phyloP scores from a whole-genome alignment of 2,797 vertebrate species.

The Apodemus agrarius region DNA sequence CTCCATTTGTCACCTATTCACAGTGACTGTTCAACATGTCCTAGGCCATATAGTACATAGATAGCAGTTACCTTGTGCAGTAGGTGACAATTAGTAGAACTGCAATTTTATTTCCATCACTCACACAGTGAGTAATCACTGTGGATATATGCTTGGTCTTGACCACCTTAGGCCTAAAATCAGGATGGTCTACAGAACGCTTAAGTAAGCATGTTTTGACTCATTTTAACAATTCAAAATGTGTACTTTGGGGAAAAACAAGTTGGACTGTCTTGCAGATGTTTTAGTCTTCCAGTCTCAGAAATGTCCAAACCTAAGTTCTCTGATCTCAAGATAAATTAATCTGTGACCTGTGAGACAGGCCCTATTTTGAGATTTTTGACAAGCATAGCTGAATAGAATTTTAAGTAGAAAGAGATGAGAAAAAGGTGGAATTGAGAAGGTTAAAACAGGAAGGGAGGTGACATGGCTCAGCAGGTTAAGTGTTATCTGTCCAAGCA shows the following conservation, averaged over 20 bases:
- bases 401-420: background rate
- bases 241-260: background rate
- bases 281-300: background rate
- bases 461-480: background rate
- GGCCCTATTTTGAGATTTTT: background rate
- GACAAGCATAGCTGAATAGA: background rate
- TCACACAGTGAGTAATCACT: background rate
- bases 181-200: background rate
- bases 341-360: background rate
- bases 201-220: background rate
- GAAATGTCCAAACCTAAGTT: background rate
- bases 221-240: background rate
- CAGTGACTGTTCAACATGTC: background rate
- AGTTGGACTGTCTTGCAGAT: background rate
- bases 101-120: background rate
- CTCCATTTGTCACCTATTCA: background rate
- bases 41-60: too few relatives aligned
- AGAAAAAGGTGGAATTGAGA: background rate
- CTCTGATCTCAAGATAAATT: background rate
- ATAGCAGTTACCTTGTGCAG: background rate
- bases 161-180: background rate
- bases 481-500: background rate
- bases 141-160: background rate
- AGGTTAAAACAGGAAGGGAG: background rate
- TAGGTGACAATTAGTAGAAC: background rate